Base-by-base conservation (phyloP, 2,888 invertebrate genomes). In the Leucophenga montana region DNA sequence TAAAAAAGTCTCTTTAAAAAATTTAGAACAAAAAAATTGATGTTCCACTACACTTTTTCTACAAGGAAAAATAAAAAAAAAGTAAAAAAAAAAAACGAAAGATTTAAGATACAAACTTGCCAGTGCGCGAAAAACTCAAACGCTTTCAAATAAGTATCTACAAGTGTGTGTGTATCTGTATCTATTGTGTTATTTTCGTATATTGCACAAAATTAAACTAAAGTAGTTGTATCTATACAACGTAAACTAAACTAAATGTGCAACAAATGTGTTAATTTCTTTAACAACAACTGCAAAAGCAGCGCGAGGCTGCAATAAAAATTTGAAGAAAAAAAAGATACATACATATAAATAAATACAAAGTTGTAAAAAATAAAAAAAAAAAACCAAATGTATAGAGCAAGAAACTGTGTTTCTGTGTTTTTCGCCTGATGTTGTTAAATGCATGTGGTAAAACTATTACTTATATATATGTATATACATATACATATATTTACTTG, bases 101-200 rank as follows among this genome's bases (percentile, higher is more conserved):
- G 80, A 82, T 84, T 84, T 75, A 76, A 78, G 83, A 75, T 74
- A 85, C 77, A 78, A 82, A 85, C 82, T 82, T 77, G 27, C 27
- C 27, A 27, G 27, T 27, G 73, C 73, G 73, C 72, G 73, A 20
- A 5, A 3, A 39, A 39, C 39, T 39, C 1, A 39, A 39, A 27
- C 27, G 27, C 39, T 39, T 39, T 39, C 27, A 27, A 27, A 27
- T 27, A 2, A 4, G 3, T 27, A 4, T 4, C 27, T 27, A 4
- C n/a, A n/a, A 3, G 27, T 39, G 8, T 39, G 39, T 39, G 39
- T 39, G 39, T 39, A 1, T 27, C 3, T 27, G 1, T 39, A 8
- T 11, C 39, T 39, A 39, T 5, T 5, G 8, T 39, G 39, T 39
- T 39, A 5, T 39, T 8, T 39, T 39, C n/a, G n/a, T n/a, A n/a